phyloP scores from a whole-genome alignment of 2,797 vertebrate species.

The Myripristis murdjan region DNA sequence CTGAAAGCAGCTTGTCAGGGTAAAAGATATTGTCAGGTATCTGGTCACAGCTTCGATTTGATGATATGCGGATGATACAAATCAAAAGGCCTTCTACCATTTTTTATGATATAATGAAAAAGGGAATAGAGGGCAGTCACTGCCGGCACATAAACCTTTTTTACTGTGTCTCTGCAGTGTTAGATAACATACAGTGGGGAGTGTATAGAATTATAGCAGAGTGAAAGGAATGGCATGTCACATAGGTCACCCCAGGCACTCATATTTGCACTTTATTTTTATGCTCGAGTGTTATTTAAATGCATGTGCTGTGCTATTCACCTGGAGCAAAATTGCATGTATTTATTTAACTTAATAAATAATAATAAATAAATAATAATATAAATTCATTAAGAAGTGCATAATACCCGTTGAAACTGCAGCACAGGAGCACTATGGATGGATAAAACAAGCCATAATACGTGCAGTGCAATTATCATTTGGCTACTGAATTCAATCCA shows the following conservation, averaged over 20 bases:
- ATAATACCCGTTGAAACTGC: constrained; percentile 7
- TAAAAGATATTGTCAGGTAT: constrained; percentile 8
- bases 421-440: neutral
- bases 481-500: neutral
- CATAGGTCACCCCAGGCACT: no score
- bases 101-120: constrained; percentile 4
- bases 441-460: neutral
- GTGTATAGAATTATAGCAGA: constrained; percentile 4
- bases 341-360: no score
- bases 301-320: no score
- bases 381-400: constrained; percentile 16
- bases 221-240: constrained; percentile 22
- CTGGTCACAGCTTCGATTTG: neutral
- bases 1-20: neutral
- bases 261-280: no score
- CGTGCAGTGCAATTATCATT: neutral
- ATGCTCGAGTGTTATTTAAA: no score
- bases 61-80: constrained; percentile 4
- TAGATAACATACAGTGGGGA: constrained; percentile 18
- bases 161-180: constrained; percentile 19
- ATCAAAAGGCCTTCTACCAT: neutral
- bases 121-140: neutral
- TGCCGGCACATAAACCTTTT: neutral
- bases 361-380: no score
- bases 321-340: no score